Evolutionary conservation across 2,888 invertebrate genomes (phyloP), one percentile per base, ranked within the genome.

Genomic region (Oxycera nigricornis): DNA sequence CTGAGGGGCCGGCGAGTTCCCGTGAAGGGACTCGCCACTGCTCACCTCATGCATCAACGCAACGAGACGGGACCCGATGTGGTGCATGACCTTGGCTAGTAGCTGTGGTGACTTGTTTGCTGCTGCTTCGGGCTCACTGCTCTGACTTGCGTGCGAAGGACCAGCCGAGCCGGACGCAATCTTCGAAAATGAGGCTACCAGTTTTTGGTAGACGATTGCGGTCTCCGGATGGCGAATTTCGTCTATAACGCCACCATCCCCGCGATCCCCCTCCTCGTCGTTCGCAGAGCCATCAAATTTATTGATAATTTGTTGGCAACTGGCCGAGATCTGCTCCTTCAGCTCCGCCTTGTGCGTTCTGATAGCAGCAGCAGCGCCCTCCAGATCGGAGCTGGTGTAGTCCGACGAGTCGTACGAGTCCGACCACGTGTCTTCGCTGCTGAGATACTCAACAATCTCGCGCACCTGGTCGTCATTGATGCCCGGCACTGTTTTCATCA

Each of bases 401-500:
- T 96, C 95, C 0, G 95, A 95, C 2, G 95, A 95, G 83, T 96
- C 96, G 81, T 95, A 95, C 0, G 95, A 95, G 83, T 96, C 96
- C 78, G 95, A 95, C 94, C 95, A 95, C 2, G 95, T 94, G 81
- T 96, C 96, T 82, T 96, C 96, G 78, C 94, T 94, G 78, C 95
- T 95, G 77, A 96, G 86, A 83, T 96, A 96, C 84, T 96, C 96
- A 0, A 96, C 95, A 73, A 96, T 95, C 86, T 95, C 95, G 24
- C 93, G 90, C 46, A 95, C 95, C 84, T 95, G 94, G 79, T 95
- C 94, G 81, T 95, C 95, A 76, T 94, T 89, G 78, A 96, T 94
- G 28, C 95, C 95, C 0, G 95, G 95, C 55, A 96, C 96, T 0
- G 95, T 95, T 87, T 95, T 95, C 96, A 96, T 96, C 78, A 96